phyloP scores from a whole-genome alignment of 2,113 vertebrate species.

The Sorex araneus region DNA sequence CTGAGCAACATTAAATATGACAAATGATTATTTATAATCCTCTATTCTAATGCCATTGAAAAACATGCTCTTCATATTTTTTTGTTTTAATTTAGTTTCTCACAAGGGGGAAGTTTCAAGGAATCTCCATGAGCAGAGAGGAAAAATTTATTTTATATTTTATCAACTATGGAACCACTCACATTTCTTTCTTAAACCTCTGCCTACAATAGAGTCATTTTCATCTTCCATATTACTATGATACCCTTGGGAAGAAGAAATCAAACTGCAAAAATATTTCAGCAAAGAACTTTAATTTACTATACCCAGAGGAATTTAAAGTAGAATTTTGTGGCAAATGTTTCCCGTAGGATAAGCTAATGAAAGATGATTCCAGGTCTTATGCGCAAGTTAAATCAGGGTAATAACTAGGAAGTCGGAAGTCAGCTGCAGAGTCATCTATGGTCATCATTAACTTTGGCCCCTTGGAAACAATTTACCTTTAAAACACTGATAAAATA shows the following conservation, averaged over 20 bases:
- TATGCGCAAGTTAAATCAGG: background rate
- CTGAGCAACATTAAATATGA: background rate
- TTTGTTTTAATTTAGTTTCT: conserved; percentile 24
- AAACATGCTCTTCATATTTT: background rate
- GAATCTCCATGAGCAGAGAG: background rate
- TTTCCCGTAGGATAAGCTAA: background rate
- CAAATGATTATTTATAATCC: background rate
- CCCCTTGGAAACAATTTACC: background rate
- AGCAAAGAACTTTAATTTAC: conserved; percentile 47
- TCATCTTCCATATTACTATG: conserved; percentile 51
- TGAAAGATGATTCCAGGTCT: background rate
- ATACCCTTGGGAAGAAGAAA: conserved; percentile 51
- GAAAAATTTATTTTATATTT: conserved; percentile 50
- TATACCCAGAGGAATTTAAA: conserved; percentile 5
- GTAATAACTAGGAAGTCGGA: background rate
- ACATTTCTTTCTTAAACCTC: conserved; percentile 60
- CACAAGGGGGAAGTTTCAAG: conserved; percentile 43
- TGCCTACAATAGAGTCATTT: conserved; percentile 62
- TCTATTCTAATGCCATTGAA: background rate
- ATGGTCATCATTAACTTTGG: background rate
- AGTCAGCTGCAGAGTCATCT: background rate
- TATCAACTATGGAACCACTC: conserved; percentile 29
- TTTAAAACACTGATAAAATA: conserved; percentile 25
- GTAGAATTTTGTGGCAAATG: conserved; percentile 34
- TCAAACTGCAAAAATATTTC: conserved; percentile 58